These are phyloP conservation scores for Lasioglossum pauxillum DNA, from an alignment of 2,888 invertebrate species.

Conservation along the genomic window DNA sequence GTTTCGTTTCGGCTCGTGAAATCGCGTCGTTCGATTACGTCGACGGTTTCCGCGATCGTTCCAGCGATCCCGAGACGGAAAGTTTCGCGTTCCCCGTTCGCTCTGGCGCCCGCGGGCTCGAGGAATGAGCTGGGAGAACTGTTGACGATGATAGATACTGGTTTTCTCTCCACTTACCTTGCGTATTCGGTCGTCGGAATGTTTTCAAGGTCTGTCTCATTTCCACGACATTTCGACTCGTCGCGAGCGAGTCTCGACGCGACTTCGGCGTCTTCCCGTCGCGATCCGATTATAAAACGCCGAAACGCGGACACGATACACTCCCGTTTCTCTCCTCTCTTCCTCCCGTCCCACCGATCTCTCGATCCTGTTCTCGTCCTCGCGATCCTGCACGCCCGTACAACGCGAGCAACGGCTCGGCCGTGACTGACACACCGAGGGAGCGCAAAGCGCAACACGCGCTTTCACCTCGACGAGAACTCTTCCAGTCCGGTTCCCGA, in stretches of 20 bases:
- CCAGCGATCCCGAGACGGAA: not conserved
- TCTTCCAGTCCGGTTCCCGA: conserved; percentile 54
- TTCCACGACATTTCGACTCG: conserved; percentile 66
- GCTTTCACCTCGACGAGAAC: conserved; percentile 80
- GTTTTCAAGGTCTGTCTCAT: conserved; percentile 81
- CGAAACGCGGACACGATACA: not conserved
- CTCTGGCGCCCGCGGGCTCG: not conserved
- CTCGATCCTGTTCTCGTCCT: not conserved
- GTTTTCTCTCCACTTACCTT: conserved; percentile 74
- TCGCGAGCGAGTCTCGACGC: conserved; percentile 6
- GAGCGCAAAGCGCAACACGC: conserved; percentile 76
- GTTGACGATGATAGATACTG: not conserved
- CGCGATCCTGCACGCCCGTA: not conserved
- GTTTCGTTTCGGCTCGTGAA: not conserved
- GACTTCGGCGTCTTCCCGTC: not conserved
- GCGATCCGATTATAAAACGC: not conserved
- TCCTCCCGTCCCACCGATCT: not conserved
- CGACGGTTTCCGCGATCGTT: conserved; percentile 1
- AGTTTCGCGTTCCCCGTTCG: conserved; percentile 16
- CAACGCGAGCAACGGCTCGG: conserved; percentile 77
- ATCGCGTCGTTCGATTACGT: conserved; percentile 2
- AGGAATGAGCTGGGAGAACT: not conserved
- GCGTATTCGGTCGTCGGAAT: conserved; percentile 82
- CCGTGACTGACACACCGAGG: conserved; percentile 82
- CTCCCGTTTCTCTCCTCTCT: not conserved